Evolutionary conservation across 2,113 vertebrate species (phyloP).

Genomic region (mouse (Mus musculus)): GRCm39 chr13:20227501-20228000

Average conservation of each 20-base stretch:
- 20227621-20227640: neutral
- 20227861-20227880: neutral
- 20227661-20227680: neutral
- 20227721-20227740: neutral
- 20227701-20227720: neutral
- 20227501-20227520: conserved; percentile 30
- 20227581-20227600: neutral
- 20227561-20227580: conserved; percentile 1
- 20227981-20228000: neutral
- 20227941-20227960: accelerated
- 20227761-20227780: neutral
- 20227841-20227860: neutral
- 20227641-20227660: neutral
- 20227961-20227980: neutral
- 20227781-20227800: conserved; percentile 48
- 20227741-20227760: conserved; percentile 2
- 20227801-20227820: neutral
- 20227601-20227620: neutral
- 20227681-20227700: neutral
- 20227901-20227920: neutral
- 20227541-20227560: conserved; percentile 7
- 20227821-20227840: neutral
- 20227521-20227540: neutral
- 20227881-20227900: neutral
- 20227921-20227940: neutral